phyloP scores from a whole-genome alignment of 2,888 invertebrate genomes.

The Eurois occulta region DNA sequence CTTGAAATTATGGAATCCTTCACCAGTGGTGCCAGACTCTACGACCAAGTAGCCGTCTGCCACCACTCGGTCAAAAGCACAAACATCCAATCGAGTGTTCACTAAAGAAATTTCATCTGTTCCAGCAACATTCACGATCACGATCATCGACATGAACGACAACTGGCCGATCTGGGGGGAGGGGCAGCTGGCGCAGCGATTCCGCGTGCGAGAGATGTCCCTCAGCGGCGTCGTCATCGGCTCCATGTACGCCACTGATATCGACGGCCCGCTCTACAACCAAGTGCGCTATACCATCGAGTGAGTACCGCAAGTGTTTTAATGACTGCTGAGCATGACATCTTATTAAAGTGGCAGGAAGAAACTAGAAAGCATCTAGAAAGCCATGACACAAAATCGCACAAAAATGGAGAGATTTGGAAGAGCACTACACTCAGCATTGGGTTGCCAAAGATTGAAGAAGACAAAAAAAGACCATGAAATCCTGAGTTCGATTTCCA shows the following conservation, averaged over 20 bases:
- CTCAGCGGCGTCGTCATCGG: constrained; percentile 87
- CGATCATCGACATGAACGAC: constrained; percentile 92
- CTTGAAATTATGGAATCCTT: background rate
- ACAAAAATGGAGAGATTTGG: background rate
- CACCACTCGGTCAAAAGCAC: background rate
- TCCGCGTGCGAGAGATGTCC: constrained; percentile 90
- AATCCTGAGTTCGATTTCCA: background rate
- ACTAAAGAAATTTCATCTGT: background rate
- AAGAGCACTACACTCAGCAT: background rate
- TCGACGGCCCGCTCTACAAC: constrained; percentile 91
- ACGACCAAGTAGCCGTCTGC: background rate
- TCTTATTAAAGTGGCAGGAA: background rate
- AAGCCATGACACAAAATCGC: background rate
- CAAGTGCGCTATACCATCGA: constrained; percentile 89
- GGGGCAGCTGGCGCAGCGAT: constrained; percentile 81
- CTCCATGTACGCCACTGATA: constrained; percentile 91
- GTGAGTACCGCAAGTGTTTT: constrained; percentile 78
- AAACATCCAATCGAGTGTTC: background rate
- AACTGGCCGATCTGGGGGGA: constrained; percentile 90
- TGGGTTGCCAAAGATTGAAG: background rate
- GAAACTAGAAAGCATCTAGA: background rate
- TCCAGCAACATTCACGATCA: constrained; percentile 90
- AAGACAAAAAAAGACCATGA: background rate
- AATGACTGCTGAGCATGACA: background rate
- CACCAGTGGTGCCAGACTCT: background rate